These are phyloP conservation scores for Neodontobutis hainanensis DNA, from an alignment of 2,113 vertebrate genomes.

Conservation along the genomic window DNA sequence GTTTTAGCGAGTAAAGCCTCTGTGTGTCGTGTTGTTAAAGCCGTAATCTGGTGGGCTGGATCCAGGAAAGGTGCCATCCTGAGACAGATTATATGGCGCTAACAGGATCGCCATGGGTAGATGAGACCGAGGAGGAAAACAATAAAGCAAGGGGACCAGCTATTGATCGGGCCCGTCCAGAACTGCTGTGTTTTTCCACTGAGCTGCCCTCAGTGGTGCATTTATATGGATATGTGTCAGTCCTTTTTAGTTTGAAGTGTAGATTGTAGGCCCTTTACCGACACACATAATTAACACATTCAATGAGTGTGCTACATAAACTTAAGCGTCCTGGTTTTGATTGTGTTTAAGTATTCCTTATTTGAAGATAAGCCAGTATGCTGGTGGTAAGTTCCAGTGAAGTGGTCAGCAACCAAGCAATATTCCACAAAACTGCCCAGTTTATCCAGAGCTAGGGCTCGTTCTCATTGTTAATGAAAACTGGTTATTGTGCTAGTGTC, in stretches of 20 bases:
- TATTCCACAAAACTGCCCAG: too few species aligned
- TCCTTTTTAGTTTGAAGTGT: not conserved
- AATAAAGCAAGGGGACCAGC: slow-evolving; percentile 45
- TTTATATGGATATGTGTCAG: slow-evolving; percentile 9
- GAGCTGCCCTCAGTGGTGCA: slow-evolving; percentile 12
- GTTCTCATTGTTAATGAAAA: too few species aligned
- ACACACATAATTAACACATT: too few species aligned
- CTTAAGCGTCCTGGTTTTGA: too few species aligned
- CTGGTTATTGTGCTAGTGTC: too few species aligned
- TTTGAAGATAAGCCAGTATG: too few species aligned
- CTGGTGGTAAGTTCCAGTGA: too few species aligned
- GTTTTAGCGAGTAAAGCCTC: slow-evolving; percentile 33
- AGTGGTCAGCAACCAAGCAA: too few species aligned
- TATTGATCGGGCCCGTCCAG: slow-evolving; percentile 66
- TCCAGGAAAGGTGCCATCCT: slow-evolving; percentile 64
- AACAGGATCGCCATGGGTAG: slow-evolving; percentile 66
- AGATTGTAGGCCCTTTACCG: not conserved
- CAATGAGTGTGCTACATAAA: too few species aligned
- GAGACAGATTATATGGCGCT: slow-evolving; percentile 72
- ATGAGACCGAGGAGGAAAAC: slow-evolving; percentile 55
- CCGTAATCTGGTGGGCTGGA: slow-evolving; percentile 51
- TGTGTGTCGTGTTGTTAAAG: slow-evolving; percentile 52
- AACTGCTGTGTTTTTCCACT: slow-evolving; percentile 39
- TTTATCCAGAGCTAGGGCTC: too few species aligned
- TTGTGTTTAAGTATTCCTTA: too few species aligned